phyloP scores from a whole-genome alignment of 2,797 vertebrate genomes.

The Borostomias antarcticus region DNA sequence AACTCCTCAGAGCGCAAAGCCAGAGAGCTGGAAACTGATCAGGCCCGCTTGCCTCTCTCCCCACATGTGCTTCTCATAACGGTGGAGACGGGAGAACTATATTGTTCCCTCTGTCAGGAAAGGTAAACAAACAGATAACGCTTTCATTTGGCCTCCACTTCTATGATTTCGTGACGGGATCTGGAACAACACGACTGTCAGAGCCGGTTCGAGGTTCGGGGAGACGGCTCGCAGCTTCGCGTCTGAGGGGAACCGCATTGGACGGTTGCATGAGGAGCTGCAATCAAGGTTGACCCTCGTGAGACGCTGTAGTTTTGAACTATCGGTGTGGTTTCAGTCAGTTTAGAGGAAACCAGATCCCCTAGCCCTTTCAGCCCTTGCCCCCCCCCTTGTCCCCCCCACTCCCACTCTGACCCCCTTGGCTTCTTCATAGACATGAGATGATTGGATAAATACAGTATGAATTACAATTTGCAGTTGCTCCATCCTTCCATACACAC shows the following conservation, averaged over 20 bases:
- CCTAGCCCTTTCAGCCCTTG: no score
- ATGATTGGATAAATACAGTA: no score
- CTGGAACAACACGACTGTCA: constrained; percentile 27
- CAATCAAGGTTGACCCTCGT: constrained; percentile 11
- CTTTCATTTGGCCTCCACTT: constrained; percentile 34
- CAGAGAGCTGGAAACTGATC: constrained; percentile 19
- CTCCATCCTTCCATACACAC: no score
- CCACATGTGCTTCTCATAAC: constrained; percentile 49
- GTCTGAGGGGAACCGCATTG: constrained; percentile 2
- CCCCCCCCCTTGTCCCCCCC: no score
- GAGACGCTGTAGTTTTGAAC: constrained; percentile 23
- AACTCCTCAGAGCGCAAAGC: constrained; percentile 10
- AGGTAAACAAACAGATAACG: constrained; percentile 47
- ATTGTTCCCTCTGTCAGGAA: constrained; percentile 23
- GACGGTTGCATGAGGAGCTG: no score
- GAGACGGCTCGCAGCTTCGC: constrained; percentile 14
- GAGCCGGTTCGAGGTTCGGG: constrained; percentile 9
- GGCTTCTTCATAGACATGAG: no score
- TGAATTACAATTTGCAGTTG: no score
- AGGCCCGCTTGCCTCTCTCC: constrained; percentile 24
- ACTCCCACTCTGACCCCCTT: no score
- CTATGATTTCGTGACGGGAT: constrained; percentile 20
- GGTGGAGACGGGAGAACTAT: not conserved
- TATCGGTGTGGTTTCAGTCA: constrained; percentile 3
- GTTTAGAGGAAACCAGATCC: not conserved